A percentile compares a stretch with the other conserved stretches of the same genome.
phyloP scores from a whole-genome alignment of 2,113 vertebrate genomes.

The Polyodon spathula region DNA sequence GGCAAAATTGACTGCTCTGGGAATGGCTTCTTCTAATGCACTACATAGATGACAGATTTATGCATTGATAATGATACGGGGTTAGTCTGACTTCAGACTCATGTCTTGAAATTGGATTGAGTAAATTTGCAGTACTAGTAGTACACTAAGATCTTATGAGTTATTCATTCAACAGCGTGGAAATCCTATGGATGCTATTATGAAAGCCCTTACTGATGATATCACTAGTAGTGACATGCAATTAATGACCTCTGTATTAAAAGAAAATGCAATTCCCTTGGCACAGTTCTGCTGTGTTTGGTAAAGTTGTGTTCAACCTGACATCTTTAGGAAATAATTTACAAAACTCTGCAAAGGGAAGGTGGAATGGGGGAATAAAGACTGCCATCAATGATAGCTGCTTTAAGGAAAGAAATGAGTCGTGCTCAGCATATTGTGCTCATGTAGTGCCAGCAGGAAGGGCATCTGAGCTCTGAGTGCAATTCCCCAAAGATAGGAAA shows the following conservation, averaged over 20 bases:
- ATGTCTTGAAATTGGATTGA: slow-evolving; percentile 1
- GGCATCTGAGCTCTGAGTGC: neutral
- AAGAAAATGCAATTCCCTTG: slow-evolving; percentile 15
- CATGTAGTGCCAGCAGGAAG: neutral
- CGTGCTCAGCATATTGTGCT: neutral
- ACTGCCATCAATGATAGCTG: neutral
- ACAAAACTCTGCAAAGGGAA: slow-evolving; percentile 8
- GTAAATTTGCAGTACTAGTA: slow-evolving; percentile 5
- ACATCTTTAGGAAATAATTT: slow-evolving; percentile 9
- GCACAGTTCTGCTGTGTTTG: slow-evolving; percentile 9
- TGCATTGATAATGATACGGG: too few species aligned
- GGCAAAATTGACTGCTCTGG: too few species aligned
- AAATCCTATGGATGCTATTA: slow-evolving; percentile 14
- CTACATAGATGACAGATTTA: too few species aligned
- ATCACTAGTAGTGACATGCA: slow-evolving; percentile 14
- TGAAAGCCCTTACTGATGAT: slow-evolving; percentile 15
- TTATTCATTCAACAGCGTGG: slow-evolving; percentile 19
- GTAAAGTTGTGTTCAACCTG: slow-evolving; percentile 13
- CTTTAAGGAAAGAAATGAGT: neutral
- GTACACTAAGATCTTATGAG: neutral
- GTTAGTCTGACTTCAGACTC: neutral
- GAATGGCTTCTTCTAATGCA: too few species aligned
- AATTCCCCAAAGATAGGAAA: neutral
- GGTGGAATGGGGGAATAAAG: slow-evolving; percentile 4
- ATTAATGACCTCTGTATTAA: slow-evolving; percentile 16